Base-by-base conservation (phyloP, 2,113 vertebrate species). In the Lepus timidus region DNA sequence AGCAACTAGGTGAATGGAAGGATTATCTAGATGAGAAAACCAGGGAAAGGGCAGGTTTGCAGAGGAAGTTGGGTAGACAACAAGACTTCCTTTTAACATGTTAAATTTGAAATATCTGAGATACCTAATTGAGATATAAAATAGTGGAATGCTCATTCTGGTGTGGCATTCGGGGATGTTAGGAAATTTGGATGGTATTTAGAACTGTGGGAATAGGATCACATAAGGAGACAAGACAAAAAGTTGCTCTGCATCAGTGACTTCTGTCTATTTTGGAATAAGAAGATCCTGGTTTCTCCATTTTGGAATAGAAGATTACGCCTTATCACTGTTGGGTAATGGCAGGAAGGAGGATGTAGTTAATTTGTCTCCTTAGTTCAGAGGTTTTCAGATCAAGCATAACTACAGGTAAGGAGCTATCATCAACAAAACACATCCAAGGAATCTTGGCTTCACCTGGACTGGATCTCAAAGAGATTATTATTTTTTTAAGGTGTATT, bases 81-180 rank as follows among this genome's bases (percentile, higher is more conserved):
- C 11, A 74, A 64, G 25, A 76, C 23, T 78, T 85, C 74, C 88
- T 62, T 67, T 93, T 90, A 93, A 71, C 55, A 90, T 78, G 16
- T 81, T 67, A 91, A 84, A 6, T 51, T 89, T 67, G 61, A 92
- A 93, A 80, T 70, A 84, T 52, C 22, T 61, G 70, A 73, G 36
- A 75, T 86, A 73, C 44, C n/a, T 90, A 81, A 29, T 65, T 61
- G 86, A 89, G 58, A 33, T 70, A 58, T 79, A 49, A 78, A 79
- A 68, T 86, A 71, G 19, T 83, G 82, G 87, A 89, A 49, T 80
- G 76, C 9, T 22, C 49, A 87, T 74, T 91, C 36, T 58, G 80
- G 4, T 27, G 13, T 81, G 74, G 55, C 33, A 25, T 55, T 90
- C 31, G 80, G 67, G 93, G 27, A n/a, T 31, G 20, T 83, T 70